Percentiles rank a stretch among this genome's conserved stretches.
Evolutionary conservation across 2,797 vertebrate species (phyloP).

Genomic region (Danio kyathit): DNA sequence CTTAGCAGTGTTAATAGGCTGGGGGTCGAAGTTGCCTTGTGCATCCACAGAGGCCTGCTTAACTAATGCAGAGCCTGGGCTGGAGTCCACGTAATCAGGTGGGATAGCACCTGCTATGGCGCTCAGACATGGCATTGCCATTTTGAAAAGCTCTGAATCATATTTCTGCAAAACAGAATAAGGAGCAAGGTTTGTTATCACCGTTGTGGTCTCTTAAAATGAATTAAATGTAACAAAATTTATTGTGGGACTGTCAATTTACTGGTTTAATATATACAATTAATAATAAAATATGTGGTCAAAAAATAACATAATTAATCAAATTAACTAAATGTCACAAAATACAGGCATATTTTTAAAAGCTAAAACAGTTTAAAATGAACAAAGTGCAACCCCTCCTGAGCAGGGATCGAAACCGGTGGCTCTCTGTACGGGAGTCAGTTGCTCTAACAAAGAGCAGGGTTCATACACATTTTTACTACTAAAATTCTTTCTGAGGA

Average conservation of each 20-base stretch:
- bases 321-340: no score
- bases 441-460: no score
- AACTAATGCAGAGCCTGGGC: slow-evolving; percentile 85
- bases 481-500: no score
- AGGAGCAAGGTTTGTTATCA: not conserved
- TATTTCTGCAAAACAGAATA: slow-evolving; percentile 86
- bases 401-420: no score
- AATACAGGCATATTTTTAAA: not conserved
- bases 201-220: not conserved
- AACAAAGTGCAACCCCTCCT: no score
- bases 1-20: slow-evolving; percentile 93
- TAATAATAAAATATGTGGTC: not conserved
- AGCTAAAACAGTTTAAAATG: not conserved
- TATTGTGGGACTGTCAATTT: not conserved
- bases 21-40: slow-evolving; percentile 98
- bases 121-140: slow-evolving; percentile 93
- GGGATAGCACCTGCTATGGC: slow-evolving; percentile 94
- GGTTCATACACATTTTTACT: no score
- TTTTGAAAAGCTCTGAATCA: slow-evolving; percentile 94
- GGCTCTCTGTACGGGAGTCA: no score
- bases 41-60: slow-evolving; percentile 92
- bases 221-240: not conserved
- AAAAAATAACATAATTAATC: not conserved
- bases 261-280: not conserved
- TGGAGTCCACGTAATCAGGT: slow-evolving; percentile 93